phyloP scores from a whole-genome alignment of 1,140 invertebrate species.

The Camponotus floridanus region DNA sequence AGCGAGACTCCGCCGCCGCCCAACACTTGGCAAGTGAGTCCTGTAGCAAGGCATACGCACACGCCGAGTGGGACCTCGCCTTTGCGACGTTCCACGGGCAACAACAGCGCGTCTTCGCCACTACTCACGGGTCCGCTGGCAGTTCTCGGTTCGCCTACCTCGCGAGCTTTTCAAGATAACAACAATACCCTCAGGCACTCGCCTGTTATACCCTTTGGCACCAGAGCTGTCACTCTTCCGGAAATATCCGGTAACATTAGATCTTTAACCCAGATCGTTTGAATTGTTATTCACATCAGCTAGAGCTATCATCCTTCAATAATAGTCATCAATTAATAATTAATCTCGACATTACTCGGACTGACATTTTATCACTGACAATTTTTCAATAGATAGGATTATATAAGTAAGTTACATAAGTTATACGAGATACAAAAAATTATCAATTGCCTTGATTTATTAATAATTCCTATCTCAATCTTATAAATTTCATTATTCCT shows the following conservation, averaged over 20 bases:
- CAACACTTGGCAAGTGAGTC: slow-evolving; percentile 93
- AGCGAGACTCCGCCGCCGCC: slow-evolving; percentile 92
- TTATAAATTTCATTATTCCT: too few species aligned
- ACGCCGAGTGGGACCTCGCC: slow-evolving; percentile 89
- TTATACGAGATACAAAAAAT: background rate
- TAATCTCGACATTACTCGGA: background rate
- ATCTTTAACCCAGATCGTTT: slow-evolving; percentile 12
- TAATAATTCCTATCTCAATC: background rate
- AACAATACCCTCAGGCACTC: slow-evolving; percentile 88
- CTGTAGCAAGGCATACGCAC: slow-evolving; percentile 86
- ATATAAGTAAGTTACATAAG: background rate
- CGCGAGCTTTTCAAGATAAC: slow-evolving; percentile 87
- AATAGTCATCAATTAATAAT: background rate
- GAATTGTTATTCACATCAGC: too few species aligned
- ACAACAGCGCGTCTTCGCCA: slow-evolving; percentile 90
- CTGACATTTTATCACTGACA: background rate
- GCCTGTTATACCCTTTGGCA: slow-evolving; percentile 89
- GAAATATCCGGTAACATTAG: slow-evolving; percentile 88
- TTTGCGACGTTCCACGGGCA: slow-evolving; percentile 88
- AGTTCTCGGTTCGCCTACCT: slow-evolving; percentile 88
- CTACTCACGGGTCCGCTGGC: slow-evolving; percentile 88
- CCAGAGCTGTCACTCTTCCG: slow-evolving; percentile 91
- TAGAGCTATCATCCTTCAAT: background rate
- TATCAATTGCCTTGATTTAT: background rate
- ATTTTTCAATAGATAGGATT: background rate